Conservation (phyloP, 2,888 invertebrate genomes). For the Fragum fragum region DNA sequence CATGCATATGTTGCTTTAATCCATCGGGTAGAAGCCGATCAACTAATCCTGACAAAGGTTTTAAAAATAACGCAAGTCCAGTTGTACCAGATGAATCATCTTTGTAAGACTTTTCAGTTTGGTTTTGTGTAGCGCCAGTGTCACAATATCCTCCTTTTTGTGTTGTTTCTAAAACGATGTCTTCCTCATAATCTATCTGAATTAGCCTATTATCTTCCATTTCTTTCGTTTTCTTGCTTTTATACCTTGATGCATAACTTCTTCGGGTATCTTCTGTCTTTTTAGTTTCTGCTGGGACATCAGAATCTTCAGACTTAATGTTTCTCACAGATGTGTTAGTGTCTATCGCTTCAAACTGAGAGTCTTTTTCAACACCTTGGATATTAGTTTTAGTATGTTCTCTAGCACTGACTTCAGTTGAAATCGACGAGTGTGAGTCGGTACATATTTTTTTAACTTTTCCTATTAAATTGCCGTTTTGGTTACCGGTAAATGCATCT, state of each 20-base stretch:
- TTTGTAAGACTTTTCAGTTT: background rate
- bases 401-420: too few species aligned
- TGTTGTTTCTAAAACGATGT: background rate
- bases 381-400: too few species aligned
- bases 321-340: too few species aligned
- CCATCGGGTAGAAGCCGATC: background rate
- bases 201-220: constrained; percentile 39
- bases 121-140: background rate
- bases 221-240: constrained; percentile 26
- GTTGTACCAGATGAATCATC: background rate
- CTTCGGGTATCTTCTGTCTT: background rate
- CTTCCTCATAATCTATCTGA: constrained; percentile 26
- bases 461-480: too few species aligned
- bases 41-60: background rate
- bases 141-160: background rate
- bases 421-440: too few species aligned
- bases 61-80: background rate
- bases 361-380: too few species aligned
- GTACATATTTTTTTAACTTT: too few species aligned
- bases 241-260: constrained; percentile 1
- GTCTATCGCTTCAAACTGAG: too few species aligned
- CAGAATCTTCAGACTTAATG: too few species aligned
- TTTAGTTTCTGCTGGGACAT: too few species aligned
- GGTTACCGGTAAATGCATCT: too few species aligned
- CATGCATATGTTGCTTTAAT: background rate